Conservation (phyloP, 30 jellyfish, hydroid and myxozoan genomes). For the Aurelia aurita complex sp. Pacific region DNA sequence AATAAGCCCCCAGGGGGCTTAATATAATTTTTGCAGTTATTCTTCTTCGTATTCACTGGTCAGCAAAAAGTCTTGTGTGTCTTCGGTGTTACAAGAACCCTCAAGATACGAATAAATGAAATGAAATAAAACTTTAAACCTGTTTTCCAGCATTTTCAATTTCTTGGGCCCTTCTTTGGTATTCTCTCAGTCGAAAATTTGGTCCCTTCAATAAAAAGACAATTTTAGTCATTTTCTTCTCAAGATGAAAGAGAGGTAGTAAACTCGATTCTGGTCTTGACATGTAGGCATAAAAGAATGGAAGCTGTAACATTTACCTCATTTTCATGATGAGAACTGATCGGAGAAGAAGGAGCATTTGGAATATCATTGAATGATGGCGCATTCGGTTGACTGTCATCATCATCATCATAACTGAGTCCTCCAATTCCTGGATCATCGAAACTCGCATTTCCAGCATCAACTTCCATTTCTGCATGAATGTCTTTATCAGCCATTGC, state of each 20-base stretch:
- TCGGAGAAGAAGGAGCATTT: slow-evolving; percentile 6
- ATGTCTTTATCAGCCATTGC: too few relatives aligned
- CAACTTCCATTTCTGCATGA: neutral
- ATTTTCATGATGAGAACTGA: neutral
- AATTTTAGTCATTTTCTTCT: neutral
- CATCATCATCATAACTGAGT: slow-evolving; percentile 17
- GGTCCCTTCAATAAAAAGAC: neutral
- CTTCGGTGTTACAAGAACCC: too few relatives aligned
- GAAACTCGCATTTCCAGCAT: neutral
- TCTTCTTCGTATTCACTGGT: too few relatives aligned
- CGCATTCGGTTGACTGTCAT: slow-evolving; percentile 14
- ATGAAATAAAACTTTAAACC: neutral
- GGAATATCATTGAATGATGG: neutral
- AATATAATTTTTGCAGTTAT: too few relatives aligned
- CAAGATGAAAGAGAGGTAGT: neutral
- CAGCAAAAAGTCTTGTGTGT: too few relatives aligned
- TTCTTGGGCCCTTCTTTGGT: slow-evolving; percentile 13
- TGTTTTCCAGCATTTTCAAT: slow-evolving; percentile 22
- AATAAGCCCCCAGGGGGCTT: too few relatives aligned
- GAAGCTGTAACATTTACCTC: neutral
- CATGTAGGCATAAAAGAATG: too few relatives aligned
- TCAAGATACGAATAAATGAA: too few relatives aligned
- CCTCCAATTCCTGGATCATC: slow-evolving; percentile 1
- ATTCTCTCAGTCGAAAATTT: slow-evolving; percentile 5
- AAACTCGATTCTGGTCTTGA: too few relatives aligned